Conservation (phyloP, 1,140 invertebrate species). For the Drosophila oshimai region DNA sequence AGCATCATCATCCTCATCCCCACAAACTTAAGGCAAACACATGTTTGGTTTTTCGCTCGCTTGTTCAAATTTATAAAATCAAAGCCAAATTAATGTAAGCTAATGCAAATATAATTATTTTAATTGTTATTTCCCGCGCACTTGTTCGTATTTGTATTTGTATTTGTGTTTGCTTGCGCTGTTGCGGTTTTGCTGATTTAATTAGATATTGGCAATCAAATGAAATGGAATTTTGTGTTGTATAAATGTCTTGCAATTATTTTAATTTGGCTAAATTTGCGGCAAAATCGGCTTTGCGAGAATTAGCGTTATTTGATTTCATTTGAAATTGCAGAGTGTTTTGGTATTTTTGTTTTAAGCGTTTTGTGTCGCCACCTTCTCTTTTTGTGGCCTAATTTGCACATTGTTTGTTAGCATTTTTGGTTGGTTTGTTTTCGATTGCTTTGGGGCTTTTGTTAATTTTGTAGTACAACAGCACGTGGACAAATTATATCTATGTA, state of each 20-base stretch:
- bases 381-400: conserved; percentile 35
- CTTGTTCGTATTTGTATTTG: background rate
- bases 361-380: conserved; percentile 6
- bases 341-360: background rate
- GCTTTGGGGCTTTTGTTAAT: conserved; percentile 32
- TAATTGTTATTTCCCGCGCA: conserved; percentile 32
- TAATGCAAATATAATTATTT: conserved; percentile 47
- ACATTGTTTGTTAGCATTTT: conserved; percentile 38
- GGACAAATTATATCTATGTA: conserved; percentile 30
- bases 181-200: conserved; percentile 55
- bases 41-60: background rate
- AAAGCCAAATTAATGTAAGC: conserved; percentile 38
- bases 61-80: conserved; percentile 25
- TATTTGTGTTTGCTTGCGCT: conserved; percentile 32
- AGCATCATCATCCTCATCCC: background rate
- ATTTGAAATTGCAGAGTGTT: conserved; percentile 14
- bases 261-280: conserved; percentile 64
- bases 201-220: conserved; percentile 71
- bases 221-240: conserved; percentile 52
- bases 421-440: conserved; percentile 19
- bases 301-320: conserved; percentile 62
- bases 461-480: conserved; percentile 21
- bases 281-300: conserved; percentile 60
- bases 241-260: conserved; percentile 64
- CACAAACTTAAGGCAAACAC: conserved; percentile 37